A percentile compares a stretch with the other conserved stretches of the same genome.
Conservation (phyloP, 2,113 vertebrate species). For the Rhinolophus sinicus region DNA sequence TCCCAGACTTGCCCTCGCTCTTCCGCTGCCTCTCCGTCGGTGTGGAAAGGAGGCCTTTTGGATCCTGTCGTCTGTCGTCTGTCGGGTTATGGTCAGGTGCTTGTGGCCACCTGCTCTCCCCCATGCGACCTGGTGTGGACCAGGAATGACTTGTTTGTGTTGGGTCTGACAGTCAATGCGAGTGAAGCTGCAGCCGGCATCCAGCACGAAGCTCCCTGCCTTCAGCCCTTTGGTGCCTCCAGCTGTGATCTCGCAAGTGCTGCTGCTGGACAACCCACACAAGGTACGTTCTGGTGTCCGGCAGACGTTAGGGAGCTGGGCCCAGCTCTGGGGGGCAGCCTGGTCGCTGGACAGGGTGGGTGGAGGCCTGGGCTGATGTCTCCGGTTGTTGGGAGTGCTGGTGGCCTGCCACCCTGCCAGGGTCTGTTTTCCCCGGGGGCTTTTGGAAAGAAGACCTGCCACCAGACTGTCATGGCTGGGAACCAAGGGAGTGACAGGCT, state of each 20-base stretch:
- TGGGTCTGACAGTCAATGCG: constrained; percentile 86
- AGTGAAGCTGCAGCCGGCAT: constrained; percentile 91
- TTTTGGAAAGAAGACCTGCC: not conserved
- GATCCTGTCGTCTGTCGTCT: not conserved
- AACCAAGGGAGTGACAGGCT: not conserved
- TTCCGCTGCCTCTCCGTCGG: not conserved
- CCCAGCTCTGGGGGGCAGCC: not conserved
- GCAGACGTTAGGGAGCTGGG: constrained; percentile 8
- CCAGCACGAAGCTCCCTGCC: constrained; percentile 87
- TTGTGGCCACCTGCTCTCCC: not conserved
- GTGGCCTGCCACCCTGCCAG: not conserved
- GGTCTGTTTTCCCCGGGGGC: not conserved
- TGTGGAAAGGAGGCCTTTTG: not conserved
- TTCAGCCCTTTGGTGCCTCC: constrained; percentile 92
- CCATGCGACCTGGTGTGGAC: not conserved
- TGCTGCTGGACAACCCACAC: constrained; percentile 91
- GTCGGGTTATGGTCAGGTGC: not conserved
- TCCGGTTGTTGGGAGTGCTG: not conserved
- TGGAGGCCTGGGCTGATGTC: not conserved
- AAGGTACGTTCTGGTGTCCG: constrained; percentile 76
- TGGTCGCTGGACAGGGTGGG: not conserved
- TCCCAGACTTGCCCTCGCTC: too few relatives aligned
- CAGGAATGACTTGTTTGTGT: not conserved
- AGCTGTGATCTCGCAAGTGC: constrained; percentile 88
- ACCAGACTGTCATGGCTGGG: not conserved